A percentile compares a stretch with the other conserved stretches of the same genome.
These are phyloP conservation scores for Laticauda laticaudata DNA, from an alignment of 2,113 vertebrate genomes.

Conservation along the genomic window DNA sequence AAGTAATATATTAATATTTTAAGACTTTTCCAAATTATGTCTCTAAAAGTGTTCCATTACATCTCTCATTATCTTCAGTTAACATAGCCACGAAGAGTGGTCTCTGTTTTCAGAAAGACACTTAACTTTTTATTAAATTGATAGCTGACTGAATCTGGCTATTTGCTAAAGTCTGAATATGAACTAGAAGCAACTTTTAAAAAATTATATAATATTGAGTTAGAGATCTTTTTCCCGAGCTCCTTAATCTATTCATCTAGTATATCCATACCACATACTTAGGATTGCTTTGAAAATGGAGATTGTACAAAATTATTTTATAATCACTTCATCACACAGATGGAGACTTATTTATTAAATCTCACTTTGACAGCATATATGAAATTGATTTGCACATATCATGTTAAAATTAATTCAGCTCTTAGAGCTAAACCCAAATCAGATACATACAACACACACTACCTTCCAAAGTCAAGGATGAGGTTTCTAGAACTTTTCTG, in stretches of 20 bases:
- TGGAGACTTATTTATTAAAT: background rate
- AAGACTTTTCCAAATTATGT: background rate
- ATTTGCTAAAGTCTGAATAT: background rate
- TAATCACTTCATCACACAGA: background rate
- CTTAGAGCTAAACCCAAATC: background rate
- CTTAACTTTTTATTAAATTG: background rate
- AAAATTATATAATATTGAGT: background rate
- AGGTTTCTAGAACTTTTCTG: background rate
- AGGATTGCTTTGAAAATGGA: background rate
- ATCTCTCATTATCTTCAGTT: background rate
- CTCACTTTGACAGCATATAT: fast-evolving
- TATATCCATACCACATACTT: background rate
- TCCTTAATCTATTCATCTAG: background rate
- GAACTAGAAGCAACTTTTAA: background rate
- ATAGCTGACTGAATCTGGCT: background rate
- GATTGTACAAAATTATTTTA: background rate
- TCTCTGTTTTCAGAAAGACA: background rate
- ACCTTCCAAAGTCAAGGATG: background rate
- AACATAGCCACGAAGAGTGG: background rate
- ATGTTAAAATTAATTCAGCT: background rate
- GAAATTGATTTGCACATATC: background rate
- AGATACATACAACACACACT: background rate
- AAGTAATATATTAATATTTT: background rate
- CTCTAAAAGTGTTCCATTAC: background rate
- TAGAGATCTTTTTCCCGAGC: too few relatives aligned